Evolutionary conservation across 2,888 invertebrate species (phyloP), one percentile per base, ranked within the genome.

Genomic region (Pyrrhia umbra): DNA sequence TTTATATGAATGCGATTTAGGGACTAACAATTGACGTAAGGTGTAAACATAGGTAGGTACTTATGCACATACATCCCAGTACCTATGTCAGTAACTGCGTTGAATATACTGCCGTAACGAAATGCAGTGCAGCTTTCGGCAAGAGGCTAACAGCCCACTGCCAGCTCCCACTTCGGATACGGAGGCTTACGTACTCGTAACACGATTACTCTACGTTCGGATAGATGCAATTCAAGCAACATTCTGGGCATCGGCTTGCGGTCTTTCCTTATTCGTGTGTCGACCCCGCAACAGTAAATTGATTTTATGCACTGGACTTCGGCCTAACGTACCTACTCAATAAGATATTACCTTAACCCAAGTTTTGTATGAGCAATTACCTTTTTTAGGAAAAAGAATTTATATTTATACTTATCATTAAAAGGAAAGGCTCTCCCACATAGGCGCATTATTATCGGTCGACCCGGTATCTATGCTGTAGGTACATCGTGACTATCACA

Each of bases 101-200:
- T 27, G 54, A 50, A 42, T 74, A 60, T 60, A 46, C 50, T 16
- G 34, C n/a, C 25, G 23, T 68, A 55, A 40, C 67, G 30, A 59
- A 59, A 55, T 68, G 34, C 54, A 57, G 47, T 72, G 15, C 34
- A 51, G 47, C 55, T 43, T 52, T 34, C 34, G 34, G 47, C 55
- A 75, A 60, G 50, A 30, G 30, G 34, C 68, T 60, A 55, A 50
- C 68, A 40, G 50, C 30, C 68, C 30, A 45, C 21, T 30, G 16
- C n/a, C 18, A 21, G 45, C 15, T 37, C 27, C 21, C 68, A 67
- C 59, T 69, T 21, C 15, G 30, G 34, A 51, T 68, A 18, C 52
- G 63, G 37, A 46, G 40, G 62, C 49, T 62, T 62, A 45, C 69
- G 27, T 52, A n/a, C 20, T 34, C 60, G 49, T 71, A 71, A 71